phyloP scores from a whole-genome alignment of 2,113 vertebrate species.

The Neoarius graeffei region DNA sequence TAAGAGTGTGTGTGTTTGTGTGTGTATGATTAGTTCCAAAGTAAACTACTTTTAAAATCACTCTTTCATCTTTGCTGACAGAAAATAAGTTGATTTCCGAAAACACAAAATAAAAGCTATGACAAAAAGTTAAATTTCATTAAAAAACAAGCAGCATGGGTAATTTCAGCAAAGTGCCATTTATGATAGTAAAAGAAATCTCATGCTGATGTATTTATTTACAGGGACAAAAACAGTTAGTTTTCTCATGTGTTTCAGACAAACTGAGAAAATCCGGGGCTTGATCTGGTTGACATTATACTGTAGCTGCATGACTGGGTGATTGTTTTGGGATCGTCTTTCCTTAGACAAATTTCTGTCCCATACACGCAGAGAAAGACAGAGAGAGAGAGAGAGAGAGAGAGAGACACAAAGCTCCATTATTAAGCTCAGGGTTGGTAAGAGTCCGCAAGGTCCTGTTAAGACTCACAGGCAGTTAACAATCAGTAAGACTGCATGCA shows the following conservation, averaged over 20 bases:
- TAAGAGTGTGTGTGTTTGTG: too few relatives aligned
- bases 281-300: slow-evolving; percentile 29
- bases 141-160: neutral
- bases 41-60: neutral
- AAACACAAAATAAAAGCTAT: neutral
- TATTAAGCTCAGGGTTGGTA: slow-evolving; percentile 41
- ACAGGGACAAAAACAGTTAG: neutral
- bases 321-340: neutral
- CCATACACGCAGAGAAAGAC: neutral
- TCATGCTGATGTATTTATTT: neutral
- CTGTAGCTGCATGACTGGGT: neutral
- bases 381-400: neutral
- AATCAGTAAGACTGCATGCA: slow-evolving; percentile 28
- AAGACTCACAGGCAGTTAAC: slow-evolving; percentile 47
- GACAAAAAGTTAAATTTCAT: neutral
- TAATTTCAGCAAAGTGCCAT: neutral
- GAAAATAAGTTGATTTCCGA: neutral
- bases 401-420: slow-evolving; percentile 51
- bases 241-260: too few relatives aligned
- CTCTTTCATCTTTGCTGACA: neutral
- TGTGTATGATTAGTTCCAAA: neutral
- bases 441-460: slow-evolving; percentile 41
- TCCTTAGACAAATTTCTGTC: slow-evolving; percentile 16
- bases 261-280: too few relatives aligned
- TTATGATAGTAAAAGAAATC: neutral